Percentiles rank a stretch among this genome's conserved stretches.
Evolutionary conservation across 2,888 invertebrate species (phyloP).

Genomic region (Drosophila fulvimacula): DNA sequence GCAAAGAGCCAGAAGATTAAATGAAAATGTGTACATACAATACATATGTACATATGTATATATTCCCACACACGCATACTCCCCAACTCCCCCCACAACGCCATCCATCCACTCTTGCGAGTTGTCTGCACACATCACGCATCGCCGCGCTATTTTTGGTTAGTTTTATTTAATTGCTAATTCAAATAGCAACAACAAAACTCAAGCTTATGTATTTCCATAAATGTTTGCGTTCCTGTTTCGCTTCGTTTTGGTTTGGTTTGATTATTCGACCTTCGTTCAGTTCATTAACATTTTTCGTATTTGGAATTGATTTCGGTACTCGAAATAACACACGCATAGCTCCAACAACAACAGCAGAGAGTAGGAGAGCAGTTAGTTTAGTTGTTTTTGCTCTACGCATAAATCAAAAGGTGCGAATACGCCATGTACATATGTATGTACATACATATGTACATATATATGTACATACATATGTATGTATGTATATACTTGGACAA

Average conservation of each 20-base stretch:
- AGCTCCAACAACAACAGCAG: constrained; percentile 28
- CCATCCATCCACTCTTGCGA: too few species aligned
- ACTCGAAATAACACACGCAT: constrained; percentile 29
- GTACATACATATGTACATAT: not conserved
- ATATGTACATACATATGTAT: not conserved
- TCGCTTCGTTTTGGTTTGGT: constrained; percentile 11
- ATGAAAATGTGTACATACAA: not conserved
- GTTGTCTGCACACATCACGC: constrained; percentile 24
- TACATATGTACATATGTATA: not conserved
- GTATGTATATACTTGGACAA: not conserved
- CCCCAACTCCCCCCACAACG: too few species aligned
- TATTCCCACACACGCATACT: not conserved
- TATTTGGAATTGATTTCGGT: constrained; percentile 20
- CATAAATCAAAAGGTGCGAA: constrained; percentile 65
- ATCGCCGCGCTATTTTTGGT: constrained; percentile 36
- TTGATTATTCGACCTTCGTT: constrained; percentile 68
- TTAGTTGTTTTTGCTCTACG: constrained; percentile 10
- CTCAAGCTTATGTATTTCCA: constrained; percentile 6
- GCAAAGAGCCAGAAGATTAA: constrained; percentile 4
- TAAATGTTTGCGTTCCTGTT: constrained; percentile 32
- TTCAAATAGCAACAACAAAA: constrained; percentile 28
- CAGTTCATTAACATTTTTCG: constrained; percentile 74
- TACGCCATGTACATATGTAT: constrained; percentile 23
- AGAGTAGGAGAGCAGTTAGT: constrained; percentile 12
- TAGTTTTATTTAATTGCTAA: constrained; percentile 28